Conservation (phyloP, 2,113 vertebrate species). For the Myocastor coypus region DNA sequence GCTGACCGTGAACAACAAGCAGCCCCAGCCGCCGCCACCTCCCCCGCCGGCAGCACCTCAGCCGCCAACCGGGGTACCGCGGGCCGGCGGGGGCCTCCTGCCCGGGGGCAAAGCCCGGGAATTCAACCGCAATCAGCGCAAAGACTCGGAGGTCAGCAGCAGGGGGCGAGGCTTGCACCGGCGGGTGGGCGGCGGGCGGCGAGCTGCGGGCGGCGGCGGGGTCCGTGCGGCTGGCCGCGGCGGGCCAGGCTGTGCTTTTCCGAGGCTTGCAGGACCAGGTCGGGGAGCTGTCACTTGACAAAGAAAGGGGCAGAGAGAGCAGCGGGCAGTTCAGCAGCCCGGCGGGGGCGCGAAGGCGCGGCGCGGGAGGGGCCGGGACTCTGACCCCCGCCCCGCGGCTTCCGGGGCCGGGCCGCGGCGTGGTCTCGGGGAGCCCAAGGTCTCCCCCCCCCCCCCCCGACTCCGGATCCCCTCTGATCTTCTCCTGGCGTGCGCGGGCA, state of each 20-base stretch:
- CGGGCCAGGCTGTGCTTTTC: not conserved
- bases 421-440: not conserved
- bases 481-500: not conserved
- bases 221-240: not conserved
- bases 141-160: slow-evolving; percentile 94
- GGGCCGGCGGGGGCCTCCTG: slow-evolving; percentile 67
- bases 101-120: slow-evolving; percentile 91
- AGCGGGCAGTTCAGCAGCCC: not conserved
- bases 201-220: not conserved
- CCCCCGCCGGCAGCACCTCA: slow-evolving; percentile 59
- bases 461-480: not conserved
- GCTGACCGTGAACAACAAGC: slow-evolving; percentile 92
- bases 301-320: not conserved
- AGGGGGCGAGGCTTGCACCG: slow-evolving; percentile 59
- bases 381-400: not conserved
- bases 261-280: not conserved
- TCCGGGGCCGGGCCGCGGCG: not conserved
- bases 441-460: not conserved
- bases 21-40: slow-evolving; percentile 85
- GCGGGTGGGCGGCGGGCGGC: not conserved
- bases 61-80: slow-evolving; percentile 61
- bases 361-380: not conserved
- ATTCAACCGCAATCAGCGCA: slow-evolving; percentile 93
- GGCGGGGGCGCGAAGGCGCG: not conserved
- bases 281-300: not conserved